Percentiles rank a stretch among this genome's conserved stretches.
Conservation (phyloP, 2,113 vertebrate species). For the Tragelaphus imberbis region DNA sequence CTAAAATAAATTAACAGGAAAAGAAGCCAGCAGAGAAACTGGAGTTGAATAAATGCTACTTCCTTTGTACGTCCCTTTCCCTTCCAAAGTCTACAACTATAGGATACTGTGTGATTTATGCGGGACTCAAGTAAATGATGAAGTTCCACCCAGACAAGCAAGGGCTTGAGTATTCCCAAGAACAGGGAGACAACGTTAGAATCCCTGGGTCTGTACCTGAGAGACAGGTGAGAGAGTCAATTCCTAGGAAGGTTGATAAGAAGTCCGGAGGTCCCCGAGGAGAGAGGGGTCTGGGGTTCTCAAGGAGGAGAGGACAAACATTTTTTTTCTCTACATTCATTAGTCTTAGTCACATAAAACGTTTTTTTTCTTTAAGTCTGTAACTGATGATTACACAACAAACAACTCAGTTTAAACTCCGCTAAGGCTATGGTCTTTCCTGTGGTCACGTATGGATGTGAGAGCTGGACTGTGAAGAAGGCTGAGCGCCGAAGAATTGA, state of each 20-base stretch:
- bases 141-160: background rate
- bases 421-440: too few relatives aligned
- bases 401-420: background rate
- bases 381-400: background rate
- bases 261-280: background rate
- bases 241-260: background rate
- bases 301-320: background rate
- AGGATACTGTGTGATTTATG: background rate
- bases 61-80: background rate
- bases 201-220: background rate
- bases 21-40: background rate
- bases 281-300: background rate
- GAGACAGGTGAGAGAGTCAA: background rate
- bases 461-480: too few relatives aligned
- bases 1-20: constrained; percentile 19
- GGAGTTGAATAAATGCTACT: background rate
- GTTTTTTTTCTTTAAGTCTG: background rate
- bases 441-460: too few relatives aligned
- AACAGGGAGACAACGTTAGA: background rate
- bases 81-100: background rate
- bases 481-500: too few relatives aligned
- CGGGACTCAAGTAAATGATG: background rate
- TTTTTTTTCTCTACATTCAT: background rate
- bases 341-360: background rate
- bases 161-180: background rate